These are phyloP conservation scores for Homalodisca vitripennis DNA, from an alignment of 1,140 invertebrate species.

Conservation along the genomic window DNA sequence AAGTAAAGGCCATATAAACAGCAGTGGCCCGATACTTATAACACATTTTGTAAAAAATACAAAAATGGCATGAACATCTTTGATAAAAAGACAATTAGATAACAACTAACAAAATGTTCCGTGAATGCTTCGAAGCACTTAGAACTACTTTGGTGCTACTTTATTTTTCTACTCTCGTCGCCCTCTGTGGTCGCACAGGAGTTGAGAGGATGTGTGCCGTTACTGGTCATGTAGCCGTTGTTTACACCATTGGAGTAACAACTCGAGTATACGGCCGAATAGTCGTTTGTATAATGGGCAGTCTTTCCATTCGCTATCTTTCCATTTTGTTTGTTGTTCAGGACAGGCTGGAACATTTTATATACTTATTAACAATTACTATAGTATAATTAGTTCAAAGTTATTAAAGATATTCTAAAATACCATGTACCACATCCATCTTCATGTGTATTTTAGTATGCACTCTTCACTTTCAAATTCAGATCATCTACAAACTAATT, in stretches of 20 bases:
- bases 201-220: too few relatives aligned
- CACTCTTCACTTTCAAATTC: too few relatives aligned
- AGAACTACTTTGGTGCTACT: too few relatives aligned
- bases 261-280: slow-evolving; percentile 57
- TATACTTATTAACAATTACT: neutral
- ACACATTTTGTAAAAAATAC: slow-evolving; percentile 18
- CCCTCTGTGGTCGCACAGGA: neutral
- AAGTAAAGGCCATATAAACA: too few relatives aligned
- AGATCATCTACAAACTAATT: too few relatives aligned
- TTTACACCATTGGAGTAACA: slow-evolving; percentile 66
- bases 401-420: too few relatives aligned
- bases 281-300: slow-evolving; percentile 58
- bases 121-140: neutral
- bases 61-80: slow-evolving; percentile 25
- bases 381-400: too few relatives aligned
- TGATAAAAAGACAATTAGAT: slow-evolving; percentile 3
- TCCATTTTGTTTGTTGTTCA: slow-evolving; percentile 52
- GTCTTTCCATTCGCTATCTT: slow-evolving; percentile 33
- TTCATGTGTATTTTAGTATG: too few relatives aligned
- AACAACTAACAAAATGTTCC: neutral
- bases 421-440: too few relatives aligned
- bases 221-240: slow-evolving; percentile 57
- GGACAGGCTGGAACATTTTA: slow-evolving; percentile 51
- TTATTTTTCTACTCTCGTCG: slow-evolving; percentile 24
- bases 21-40: too few relatives aligned